Conservation (phyloP, 2,113 vertebrate species). For the Oryzias melastigma region DNA sequence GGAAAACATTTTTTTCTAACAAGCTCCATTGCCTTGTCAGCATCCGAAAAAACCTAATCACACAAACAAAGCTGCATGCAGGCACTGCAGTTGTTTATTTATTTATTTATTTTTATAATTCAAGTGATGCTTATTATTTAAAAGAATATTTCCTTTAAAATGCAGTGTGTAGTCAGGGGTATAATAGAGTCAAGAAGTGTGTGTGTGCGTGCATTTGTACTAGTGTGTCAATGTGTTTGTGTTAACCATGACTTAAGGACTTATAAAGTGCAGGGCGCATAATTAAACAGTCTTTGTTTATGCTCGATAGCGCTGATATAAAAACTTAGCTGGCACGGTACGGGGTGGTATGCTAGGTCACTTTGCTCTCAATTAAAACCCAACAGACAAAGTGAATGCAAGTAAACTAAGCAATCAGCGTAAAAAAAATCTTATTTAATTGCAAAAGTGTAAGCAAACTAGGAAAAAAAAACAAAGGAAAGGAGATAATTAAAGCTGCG, state of each 20-base stretch:
- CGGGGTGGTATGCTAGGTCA: conserved; percentile 55
- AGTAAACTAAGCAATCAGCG: conserved; percentile 56
- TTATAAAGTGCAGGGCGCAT: conserved; percentile 74
- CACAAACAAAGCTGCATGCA: conserved; percentile 15
- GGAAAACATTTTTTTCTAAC: conserved; percentile 61
- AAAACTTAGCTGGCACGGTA: conserved; percentile 65
- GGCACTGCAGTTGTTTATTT: conserved; percentile 24
- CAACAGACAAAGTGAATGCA: conserved; percentile 56
- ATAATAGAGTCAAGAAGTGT: conserved; percentile 3
- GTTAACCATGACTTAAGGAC: conserved; percentile 72
- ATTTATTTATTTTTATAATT: conserved; percentile 61
- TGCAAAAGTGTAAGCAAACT: conserved; percentile 62
- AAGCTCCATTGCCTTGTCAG: conserved; percentile 53
- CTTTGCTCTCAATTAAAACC: conserved; percentile 67
- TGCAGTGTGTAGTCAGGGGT: conserved; percentile 39
- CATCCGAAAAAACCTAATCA: conserved; percentile 43
- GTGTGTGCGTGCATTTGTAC: conserved; percentile 12
- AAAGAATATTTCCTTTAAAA: conserved; percentile 37
- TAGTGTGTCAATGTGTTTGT: conserved; percentile 28
- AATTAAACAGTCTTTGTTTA: conserved; percentile 81
- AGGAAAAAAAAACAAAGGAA: conserved; percentile 44
- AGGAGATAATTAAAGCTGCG: conserved; percentile 48
- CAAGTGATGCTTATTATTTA: conserved; percentile 63
- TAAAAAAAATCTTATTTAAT: conserved; percentile 69
- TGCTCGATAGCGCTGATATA: conserved; percentile 63